Base-by-base conservation (phyloP, 2,888 invertebrate species). In the Keiferia lycopersicella region DNA sequence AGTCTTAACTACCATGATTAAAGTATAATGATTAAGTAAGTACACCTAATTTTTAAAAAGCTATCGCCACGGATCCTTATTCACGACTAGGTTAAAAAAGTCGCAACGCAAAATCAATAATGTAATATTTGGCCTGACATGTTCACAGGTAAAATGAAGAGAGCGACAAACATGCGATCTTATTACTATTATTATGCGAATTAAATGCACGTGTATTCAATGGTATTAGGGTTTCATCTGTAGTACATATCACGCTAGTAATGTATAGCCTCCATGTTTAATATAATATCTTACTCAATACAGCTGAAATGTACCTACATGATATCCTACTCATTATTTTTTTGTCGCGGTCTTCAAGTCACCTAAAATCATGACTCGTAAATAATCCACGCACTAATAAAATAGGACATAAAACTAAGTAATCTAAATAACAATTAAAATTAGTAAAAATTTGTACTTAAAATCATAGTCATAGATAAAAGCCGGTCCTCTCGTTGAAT, bases 391-490 rank as follows among this genome's bases (percentile, higher is more conserved):
- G 81, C 83, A 78, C 77, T 77, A 74, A 71, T 68, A 77, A 78
- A 79, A 83, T 76, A 80, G 74, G 75, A 74, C 71, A 79, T 56
- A 78, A 76, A 83, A 80, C 80, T 87, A 88, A 83, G 83, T 82
- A 76, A 87, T 85, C 86, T 87, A 87, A 87, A 86, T 86, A 91
- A 91, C 89, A 86, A 89, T 90, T 86, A 87, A 85, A 87, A 87
- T 87, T 88, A 88, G 86, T 82, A 83, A 89, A 86, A 89, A 90
- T 91, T 91, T 91, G 91, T 91, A 91, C 91, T 91, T 89, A 87
- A 87, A 66, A 86, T 90, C 88, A 88, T 86, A 87, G 86, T 85
- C 84, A 80, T 84, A 87, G 82, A 82, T 78, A 80, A 83, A 80
- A 83, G 84, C 80, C 76, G 75, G 78, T 77, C 74, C 74, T 78